Conservation (phyloP, 2,113 vertebrate species). For the Nibea albiflora region DNA sequence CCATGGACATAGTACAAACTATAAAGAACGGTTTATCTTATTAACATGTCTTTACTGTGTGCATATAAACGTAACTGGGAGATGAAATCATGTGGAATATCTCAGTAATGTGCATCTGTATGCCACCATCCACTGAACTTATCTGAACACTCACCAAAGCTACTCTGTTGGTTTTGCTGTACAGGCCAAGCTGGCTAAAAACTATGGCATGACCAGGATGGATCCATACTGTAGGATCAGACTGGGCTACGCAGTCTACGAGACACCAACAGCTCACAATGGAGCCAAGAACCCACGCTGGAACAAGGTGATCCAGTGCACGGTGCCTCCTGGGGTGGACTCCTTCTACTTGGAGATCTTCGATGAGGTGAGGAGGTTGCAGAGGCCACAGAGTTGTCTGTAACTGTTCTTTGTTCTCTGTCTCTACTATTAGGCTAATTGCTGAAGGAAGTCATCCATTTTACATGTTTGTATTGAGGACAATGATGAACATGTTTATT, state of each 20-base stretch:
- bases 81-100: background rate
- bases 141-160: background rate
- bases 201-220: slow-evolving; percentile 99
- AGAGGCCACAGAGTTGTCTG: too few species aligned
- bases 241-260: slow-evolving; percentile 95
- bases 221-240: slow-evolving; percentile 96
- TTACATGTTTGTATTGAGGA: background rate
- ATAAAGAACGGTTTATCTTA: background rate
- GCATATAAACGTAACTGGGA: background rate
- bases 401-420: background rate
- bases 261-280: slow-evolving; percentile 97
- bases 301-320: slow-evolving; percentile 99
- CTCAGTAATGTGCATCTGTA: background rate
- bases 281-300: slow-evolving; percentile 98
- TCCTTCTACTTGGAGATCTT: slow-evolving; percentile 99
- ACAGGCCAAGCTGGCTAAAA: slow-evolving; percentile 97
- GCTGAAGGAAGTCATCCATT: background rate
- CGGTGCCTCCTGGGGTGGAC: slow-evolving; percentile 94
- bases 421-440: background rate
- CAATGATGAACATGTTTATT: background rate
- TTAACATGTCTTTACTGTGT: background rate
- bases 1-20: background rate
- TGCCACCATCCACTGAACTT: background rate
- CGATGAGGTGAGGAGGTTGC: slow-evolving; percentile 89
- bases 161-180: background rate